These are phyloP conservation scores for Edolisoma coerulescens DNA, from an alignment of 2,113 vertebrate species.

Conservation along the genomic window DNA sequence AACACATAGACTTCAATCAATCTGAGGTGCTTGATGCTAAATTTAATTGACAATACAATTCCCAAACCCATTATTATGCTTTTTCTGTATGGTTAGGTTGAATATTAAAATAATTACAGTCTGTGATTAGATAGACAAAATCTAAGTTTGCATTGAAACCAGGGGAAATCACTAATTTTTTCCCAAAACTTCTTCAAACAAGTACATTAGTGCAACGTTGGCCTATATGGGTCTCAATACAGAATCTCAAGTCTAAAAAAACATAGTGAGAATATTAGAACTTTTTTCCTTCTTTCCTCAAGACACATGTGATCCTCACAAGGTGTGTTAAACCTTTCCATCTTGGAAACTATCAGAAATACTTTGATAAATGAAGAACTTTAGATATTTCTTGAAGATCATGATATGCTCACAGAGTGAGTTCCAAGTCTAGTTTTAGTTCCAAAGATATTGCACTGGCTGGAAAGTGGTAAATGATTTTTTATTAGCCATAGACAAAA, in stretches of 20 bases:
- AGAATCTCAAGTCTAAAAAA: neutral
- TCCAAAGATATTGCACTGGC: constrained; percentile 39
- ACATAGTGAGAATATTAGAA: neutral
- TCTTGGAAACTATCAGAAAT: constrained; percentile 19
- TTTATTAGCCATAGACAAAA: constrained; percentile 68
- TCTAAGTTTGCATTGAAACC: neutral
- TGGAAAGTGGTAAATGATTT: constrained; percentile 55
- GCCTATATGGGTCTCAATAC: neutral
- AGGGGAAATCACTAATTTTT: neutral
- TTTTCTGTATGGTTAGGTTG: neutral
- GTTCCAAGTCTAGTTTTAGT: constrained; percentile 27
- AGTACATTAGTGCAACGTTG: neutral
- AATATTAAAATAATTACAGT: neutral
- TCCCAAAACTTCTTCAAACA: neutral
- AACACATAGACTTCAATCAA: neutral
- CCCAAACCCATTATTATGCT: neutral
- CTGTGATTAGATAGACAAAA: neutral
- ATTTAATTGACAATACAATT: neutral
- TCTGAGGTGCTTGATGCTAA: neutral
- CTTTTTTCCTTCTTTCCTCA: neutral
- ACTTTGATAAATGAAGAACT: constrained; percentile 45
- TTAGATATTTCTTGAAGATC: constrained; percentile 8
- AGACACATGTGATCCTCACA: neutral
- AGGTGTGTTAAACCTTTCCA: neutral
- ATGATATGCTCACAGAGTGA: constrained; percentile 12